Evolutionary conservation across 2,888 invertebrate genomes (phyloP).

Genomic region (Eudemis profundana): DNA sequence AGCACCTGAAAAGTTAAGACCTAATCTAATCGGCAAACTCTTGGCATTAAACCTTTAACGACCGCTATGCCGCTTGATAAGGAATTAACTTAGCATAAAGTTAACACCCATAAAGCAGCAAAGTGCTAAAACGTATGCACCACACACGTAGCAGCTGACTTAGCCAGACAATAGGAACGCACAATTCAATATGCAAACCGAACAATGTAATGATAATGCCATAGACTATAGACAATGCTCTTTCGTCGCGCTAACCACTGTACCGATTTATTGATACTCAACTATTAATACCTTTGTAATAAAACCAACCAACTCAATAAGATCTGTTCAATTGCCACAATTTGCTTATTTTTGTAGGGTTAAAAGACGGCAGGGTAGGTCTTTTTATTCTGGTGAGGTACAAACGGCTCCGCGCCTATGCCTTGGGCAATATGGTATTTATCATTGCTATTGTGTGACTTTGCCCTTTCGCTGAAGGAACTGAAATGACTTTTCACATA

Average conservation of each 20-base stretch:
- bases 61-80: conserved; percentile 28
- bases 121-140: conserved; percentile 52
- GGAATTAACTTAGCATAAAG: conserved; percentile 42
- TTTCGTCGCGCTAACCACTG: conserved; percentile 82
- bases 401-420: conserved; percentile 66
- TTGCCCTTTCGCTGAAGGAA: conserved; percentile 65
- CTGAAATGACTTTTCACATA: conserved; percentile 59
- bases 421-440: conserved; percentile 75
- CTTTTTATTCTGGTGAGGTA: conserved; percentile 57
- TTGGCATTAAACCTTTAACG: conserved; percentile 35
- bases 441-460: conserved; percentile 74
- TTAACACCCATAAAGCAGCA: conserved; percentile 43
- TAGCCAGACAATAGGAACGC: conserved; percentile 78
- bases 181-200: conserved; percentile 83
- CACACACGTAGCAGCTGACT: conserved; percentile 75
- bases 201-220: conserved; percentile 82
- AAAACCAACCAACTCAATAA: conserved; percentile 61
- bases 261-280: conserved; percentile 80
- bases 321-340: conserved; percentile 58
- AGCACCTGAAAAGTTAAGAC: not conserved
- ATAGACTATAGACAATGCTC: conserved; percentile 79
- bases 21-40: not conserved
- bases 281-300: conserved; percentile 75
- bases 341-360: conserved; percentile 46
- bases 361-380: conserved; percentile 53